Evolutionary conservation across 2,888 invertebrate species (phyloP), one percentile per base, ranked within the genome.

Genomic region (Ophion obscuratus): DNA sequence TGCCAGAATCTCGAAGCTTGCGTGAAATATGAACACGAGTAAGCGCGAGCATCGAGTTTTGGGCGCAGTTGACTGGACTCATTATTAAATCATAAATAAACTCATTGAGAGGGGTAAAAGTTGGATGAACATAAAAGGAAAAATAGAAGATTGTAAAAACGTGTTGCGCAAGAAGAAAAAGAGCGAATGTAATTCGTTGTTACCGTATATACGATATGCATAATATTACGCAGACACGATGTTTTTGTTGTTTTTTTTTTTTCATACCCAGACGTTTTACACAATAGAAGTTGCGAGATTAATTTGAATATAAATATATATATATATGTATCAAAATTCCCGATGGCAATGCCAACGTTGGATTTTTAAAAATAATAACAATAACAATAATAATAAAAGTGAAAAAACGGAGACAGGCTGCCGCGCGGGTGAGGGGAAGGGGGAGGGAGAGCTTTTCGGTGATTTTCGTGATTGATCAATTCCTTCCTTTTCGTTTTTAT

Each of bases 391-490:
- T 40, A 75, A 14, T 9, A 27, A 62, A 77, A 27, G 64, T 31
- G n/a, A 24, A 66, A 66, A 14, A 53, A 5, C 59, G 57, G 75
- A 77, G 14, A 57, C 74, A 73, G 27, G 53, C 57, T 75, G 75
- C 64, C 62, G 59, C 57, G 76, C 62, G 40, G 40, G 40, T 40
- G 40, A 40, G 40, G 40, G 40, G 81, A 62, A 53, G 62, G 36
- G 24, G 31, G 17, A n/a, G 20, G 53, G 57, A 31, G 61, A 70
- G 59, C 59, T 85, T 71, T 79, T 81, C 74, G 57, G 74, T 64
- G 75, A 83, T 76, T 81, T 75, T 84, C 86, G 85, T 76, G 62
- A 83, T 85, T 83, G 59, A 70, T 83, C 70, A 79, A 59, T 61
- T 71, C 76, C 47, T 76, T 73, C 57, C 44, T 78, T 86, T 36